Percentiles rank a stretch among this genome's conserved stretches.
Conservation (phyloP, 2,888 invertebrate species). For the Lasioglossum vierecki region DNA sequence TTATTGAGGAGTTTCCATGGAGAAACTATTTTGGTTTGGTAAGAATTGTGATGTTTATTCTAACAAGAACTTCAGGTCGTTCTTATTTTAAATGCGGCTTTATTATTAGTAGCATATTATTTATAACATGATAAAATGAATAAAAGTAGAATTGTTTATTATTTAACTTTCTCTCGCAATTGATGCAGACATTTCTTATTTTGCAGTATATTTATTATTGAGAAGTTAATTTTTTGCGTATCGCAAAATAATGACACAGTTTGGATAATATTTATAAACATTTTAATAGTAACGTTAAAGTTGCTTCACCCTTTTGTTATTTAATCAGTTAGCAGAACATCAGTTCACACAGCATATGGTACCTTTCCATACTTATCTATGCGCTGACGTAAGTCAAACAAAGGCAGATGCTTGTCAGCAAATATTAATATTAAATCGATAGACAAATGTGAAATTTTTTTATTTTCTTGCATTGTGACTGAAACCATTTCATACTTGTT, state of each 20-base stretch:
- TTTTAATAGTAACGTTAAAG: too few relatives aligned
- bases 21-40: neutral
- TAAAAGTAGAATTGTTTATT: too few relatives aligned
- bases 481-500: neutral
- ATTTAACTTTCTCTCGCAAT: neutral
- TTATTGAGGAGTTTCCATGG: neutral
- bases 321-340: conserved; percentile 30
- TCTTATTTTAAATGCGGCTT: neutral
- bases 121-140: too few relatives aligned
- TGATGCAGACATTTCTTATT: neutral
- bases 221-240: neutral
- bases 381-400: conserved; percentile 63
- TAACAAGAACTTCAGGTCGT: neutral
- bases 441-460: conserved; percentile 34
- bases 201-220: neutral
- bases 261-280: neutral
- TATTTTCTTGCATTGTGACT: neutral
- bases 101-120: too few relatives aligned
- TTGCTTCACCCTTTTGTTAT: conserved; percentile 16
- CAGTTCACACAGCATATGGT: conserved; percentile 68
- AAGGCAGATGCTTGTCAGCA: conserved; percentile 68
- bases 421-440: conserved; percentile 54
- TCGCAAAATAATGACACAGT: neutral
- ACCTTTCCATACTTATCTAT: conserved; percentile 65
- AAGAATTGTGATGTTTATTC: neutral